phyloP scores from a whole-genome alignment of 30 jellyfish, hydroid and myxozoan species.

The Catostylus mosaicus region DNA sequence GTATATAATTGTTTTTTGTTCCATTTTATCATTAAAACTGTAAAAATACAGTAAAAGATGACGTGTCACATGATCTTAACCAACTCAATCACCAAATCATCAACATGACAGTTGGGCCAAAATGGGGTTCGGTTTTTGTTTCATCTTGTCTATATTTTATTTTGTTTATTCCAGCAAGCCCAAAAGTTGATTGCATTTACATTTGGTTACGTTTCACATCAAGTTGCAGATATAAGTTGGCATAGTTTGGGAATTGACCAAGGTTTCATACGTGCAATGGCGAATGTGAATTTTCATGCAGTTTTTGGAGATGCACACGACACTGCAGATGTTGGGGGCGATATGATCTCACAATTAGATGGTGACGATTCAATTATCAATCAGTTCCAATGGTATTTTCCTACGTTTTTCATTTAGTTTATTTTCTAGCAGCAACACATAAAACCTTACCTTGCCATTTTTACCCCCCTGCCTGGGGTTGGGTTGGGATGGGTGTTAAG shows the following conservation, averaged over 20 bases:
- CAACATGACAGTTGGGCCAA: too few species aligned
- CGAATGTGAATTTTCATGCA: constrained; percentile 81
- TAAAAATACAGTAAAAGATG: too few species aligned
- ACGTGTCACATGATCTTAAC: too few species aligned
- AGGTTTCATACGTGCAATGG: constrained; percentile 95
- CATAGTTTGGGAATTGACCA: constrained; percentile 93
- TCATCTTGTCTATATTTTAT: not conserved
- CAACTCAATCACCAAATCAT: too few species aligned
- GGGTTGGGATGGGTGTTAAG: too few species aligned
- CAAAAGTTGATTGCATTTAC: constrained; percentile 91
- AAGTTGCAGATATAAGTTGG: constrained; percentile 96
- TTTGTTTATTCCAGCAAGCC: constrained; percentile 66
- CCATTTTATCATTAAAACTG: too few species aligned
- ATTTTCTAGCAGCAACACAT: too few species aligned
- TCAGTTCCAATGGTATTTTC: constrained; percentile 67
- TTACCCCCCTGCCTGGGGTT: too few species aligned
- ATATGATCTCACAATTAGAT: constrained; percentile 83
- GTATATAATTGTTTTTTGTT: too few species aligned
- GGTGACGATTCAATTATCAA: constrained; percentile 78
- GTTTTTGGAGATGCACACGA: constrained; percentile 82
- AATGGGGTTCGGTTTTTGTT: too few species aligned
- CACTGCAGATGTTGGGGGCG: constrained; percentile 93
- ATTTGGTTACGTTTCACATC: constrained; percentile 92
- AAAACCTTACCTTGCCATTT: too few species aligned
- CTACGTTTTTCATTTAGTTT: not conserved